Evolutionary conservation across 2,888 invertebrate genomes (phyloP), one percentile per base, ranked within the genome.

Genomic region (Bugula neritina): DNA sequence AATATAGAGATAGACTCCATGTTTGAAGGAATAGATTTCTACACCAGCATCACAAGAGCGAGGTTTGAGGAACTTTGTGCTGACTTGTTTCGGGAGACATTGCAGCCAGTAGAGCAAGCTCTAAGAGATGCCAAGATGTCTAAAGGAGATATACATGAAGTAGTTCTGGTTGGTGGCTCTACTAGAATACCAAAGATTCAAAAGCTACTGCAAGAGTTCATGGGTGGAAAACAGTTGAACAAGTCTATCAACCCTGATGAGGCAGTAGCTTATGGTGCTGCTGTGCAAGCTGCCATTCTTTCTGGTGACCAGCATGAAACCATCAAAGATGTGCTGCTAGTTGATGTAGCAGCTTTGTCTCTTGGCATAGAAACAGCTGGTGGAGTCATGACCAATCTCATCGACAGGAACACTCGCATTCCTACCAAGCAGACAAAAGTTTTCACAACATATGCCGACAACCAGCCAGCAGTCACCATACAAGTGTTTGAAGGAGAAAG

Each of bases 221-320:
- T 82, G 78, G 78, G 74, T 43, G 75, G 75, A 5, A 75, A 76
- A 72, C 94, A 96, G 86, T 87, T 97, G 75, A 97, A 96, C 89
- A 94, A 95, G 84, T 92, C 90, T 35, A 96, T 97, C 87, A 95
- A 97, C 84, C 96, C 96, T 21, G 96, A 97, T 85, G 96, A 97
- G 86, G 96, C 96, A 78, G 96, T 97, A 17, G 97, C 97, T 1
- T 71, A 78, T 79, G 5, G 78, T 78, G 0, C 79, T 77, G 31
- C 75, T 13, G 76, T 78, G 27, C 75, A 75, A 54, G 74, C 73
- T 23, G 74, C 74, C 17, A 72, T 94, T 81, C 87, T 96, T 79
- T 91, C 91, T 83, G 93, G 87, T 87, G 81, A 87, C 79, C 84
- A 86, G 74, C 73, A 85, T 17, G 82, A 83, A 73, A 57, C 69